Evolutionary conservation across 2,113 vertebrate species (phyloP), one percentile per base, ranked within the genome.

Genomic region (Rhegmatorhina hoffmannsi): DNA sequence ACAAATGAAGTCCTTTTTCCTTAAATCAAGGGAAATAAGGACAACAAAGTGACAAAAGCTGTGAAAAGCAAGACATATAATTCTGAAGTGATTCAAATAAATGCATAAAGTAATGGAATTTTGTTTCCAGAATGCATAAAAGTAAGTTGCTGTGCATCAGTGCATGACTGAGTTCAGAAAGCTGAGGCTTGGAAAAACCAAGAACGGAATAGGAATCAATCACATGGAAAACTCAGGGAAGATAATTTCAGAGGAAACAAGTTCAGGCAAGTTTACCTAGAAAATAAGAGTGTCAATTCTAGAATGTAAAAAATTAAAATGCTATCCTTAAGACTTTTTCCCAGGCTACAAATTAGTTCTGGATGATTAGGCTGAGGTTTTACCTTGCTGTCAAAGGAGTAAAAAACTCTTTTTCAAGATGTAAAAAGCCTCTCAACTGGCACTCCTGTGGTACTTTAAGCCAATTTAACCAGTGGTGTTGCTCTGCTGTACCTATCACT

Each of bases 321-420:
- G 66, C 70, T 52, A 77, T 73, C 63, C 63, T 72, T 73, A 76
- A 77, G 31, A 75, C 34, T 76, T 90, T 58, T 93, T 77, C 75
- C 88, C 76, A 86, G 85, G n/a, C 43, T 92, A 88, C 50, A 83
- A 77, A 68, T 93, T 89, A 90, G 79, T 88, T 94, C 85, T 55
- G 83, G 63, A 83, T 3, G 23, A 85, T 90, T 90, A 94, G 55
- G 59, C 34, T 76, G 43, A 83, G 26, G 72, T 83, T 88, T 84
- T 47, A 86, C 46, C 59, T 5, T 77, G 36, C 67, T 86, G 56
- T 92, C 67, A 86, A 90, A 90, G 25, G 23, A 94, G 67, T 74
- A 3, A 92, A 74, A 83, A 92, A 63, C 19, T 73, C 36, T 58
- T 93, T 93, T 1, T 84, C 50, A 77, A 86, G 28, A 74, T 26